Percentiles rank a stretch among this genome's conserved stretches.
These are phyloP conservation scores for Drosophila biarmipes DNA, from an alignment of 1,140 invertebrate species.

Conservation along the genomic window DNA sequence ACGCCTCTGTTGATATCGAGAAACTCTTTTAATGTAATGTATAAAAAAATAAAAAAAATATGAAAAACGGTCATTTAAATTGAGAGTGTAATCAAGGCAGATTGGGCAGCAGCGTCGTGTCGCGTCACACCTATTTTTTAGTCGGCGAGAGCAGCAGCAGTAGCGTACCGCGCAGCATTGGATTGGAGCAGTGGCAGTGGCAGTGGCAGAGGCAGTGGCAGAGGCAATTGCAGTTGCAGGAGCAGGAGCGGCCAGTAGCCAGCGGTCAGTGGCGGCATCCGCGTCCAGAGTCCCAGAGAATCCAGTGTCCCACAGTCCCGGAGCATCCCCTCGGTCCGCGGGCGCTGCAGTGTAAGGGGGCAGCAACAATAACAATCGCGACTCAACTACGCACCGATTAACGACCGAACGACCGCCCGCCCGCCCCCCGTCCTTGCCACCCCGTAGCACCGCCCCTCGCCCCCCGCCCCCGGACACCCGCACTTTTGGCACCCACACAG, in stretches of 20 bases:
- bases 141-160: conserved; percentile 25
- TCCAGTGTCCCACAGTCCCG: not conserved
- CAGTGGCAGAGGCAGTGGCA: not conserved
- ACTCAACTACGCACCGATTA: conserved; percentile 35
- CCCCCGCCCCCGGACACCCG: conserved; percentile 20
- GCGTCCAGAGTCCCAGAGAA: no score
- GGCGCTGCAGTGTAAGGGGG: not conserved
- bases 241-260: conserved; percentile 1
- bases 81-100: conserved; percentile 65
- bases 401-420: conserved; percentile 39
- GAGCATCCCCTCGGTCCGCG: not conserved
- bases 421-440: conserved; percentile 29
- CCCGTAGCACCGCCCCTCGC: conserved; percentile 2
- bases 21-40: conserved; percentile 17
- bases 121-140: conserved; percentile 35
- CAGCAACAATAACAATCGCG: conserved; percentile 58
- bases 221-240: not conserved
- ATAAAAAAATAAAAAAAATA: conserved; percentile 70
- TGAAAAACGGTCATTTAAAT: conserved; percentile 65
- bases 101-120: conserved; percentile 46
- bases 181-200: not conserved
- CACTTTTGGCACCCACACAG: conserved; percentile 34
- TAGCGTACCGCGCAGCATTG: conserved; percentile 3
- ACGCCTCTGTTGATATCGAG: conserved; percentile 15
- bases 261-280: not conserved